Evolutionary conservation across 2,113 vertebrate species (phyloP).

Genomic region (Sitta europaea): DNA sequence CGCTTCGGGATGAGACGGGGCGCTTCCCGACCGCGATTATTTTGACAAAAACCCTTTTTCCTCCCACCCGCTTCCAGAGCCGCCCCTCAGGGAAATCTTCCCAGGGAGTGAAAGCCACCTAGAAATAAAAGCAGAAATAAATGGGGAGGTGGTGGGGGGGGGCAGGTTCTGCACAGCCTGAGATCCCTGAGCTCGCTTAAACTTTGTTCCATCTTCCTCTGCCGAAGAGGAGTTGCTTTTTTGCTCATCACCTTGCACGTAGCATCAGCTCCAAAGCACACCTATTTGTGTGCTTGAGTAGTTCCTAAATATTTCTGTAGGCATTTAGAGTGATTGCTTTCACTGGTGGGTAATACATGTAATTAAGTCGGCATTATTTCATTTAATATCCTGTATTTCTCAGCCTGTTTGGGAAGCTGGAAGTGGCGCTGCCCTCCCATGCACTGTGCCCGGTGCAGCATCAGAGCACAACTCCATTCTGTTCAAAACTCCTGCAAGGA

Average conservation of each 20-base stretch:
- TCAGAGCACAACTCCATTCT: background rate
- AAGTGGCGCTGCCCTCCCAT: background rate
- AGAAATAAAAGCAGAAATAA: background rate
- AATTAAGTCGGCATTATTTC: background rate
- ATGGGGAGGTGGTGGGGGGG: background rate
- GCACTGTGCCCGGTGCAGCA: background rate
- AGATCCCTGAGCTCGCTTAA: background rate
- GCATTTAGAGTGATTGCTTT: background rate
- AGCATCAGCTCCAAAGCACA: background rate
- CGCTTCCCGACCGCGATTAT: background rate
- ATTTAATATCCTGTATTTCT: conserved; percentile 37
- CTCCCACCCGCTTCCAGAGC: background rate
- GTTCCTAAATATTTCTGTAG: conserved; percentile 11
- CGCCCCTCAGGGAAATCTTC: background rate
- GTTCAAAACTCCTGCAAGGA: background rate
- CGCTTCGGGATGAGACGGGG: background rate
- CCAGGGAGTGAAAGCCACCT: background rate
- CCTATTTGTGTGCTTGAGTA: background rate
- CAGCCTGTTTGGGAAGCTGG: background rate
- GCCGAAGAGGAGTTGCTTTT: background rate
- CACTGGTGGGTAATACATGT: background rate
- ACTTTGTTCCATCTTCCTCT: background rate
- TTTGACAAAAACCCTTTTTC: conserved; percentile 10
- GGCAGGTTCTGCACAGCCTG: background rate
- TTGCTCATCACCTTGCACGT: rapidly evolving